Evolutionary conservation across 2,888 invertebrate species (phyloP).

Genomic region (Tachina fera): DNA sequence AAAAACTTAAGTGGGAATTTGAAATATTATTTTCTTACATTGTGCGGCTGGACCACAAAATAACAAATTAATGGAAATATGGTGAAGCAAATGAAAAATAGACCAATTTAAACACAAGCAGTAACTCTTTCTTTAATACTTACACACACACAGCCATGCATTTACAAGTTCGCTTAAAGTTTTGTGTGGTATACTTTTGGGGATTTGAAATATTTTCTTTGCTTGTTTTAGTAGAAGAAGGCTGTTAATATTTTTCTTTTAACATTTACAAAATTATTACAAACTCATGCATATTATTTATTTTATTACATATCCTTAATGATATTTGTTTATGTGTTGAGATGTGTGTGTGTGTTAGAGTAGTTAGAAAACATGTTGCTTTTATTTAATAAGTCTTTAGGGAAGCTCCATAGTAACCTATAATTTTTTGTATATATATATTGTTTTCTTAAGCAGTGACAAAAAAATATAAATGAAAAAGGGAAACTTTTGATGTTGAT

Average conservation of each 20-base stretch:
- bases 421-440: constrained; percentile 27
- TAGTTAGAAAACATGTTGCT: constrained; percentile 46
- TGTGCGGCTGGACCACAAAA: constrained; percentile 18
- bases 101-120: neutral
- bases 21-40: constrained; percentile 9
- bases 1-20: constrained; percentile 45
- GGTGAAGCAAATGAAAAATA: constrained; percentile 54
- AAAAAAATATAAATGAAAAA: neutral
- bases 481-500: constrained; percentile 38
- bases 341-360: neutral
- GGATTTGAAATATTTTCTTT: constrained; percentile 31
- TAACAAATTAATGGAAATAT: constrained; percentile 51
- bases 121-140: constrained; percentile 40
- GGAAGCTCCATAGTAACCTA: constrained; percentile 67
- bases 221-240: neutral
- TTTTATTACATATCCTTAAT: neutral
- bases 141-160: neutral
- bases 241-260: constrained; percentile 9
- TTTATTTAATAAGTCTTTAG: constrained; percentile 63
- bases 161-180: too few relatives aligned
- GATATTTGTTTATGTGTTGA: neutral
- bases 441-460: constrained; percentile 6
- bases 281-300: constrained; percentile 23
- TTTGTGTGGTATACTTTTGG: constrained; percentile 55
- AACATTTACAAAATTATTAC: constrained; percentile 1